Conservation (phyloP, 1,140 invertebrate genomes). For the Magallana angulata region DNA sequence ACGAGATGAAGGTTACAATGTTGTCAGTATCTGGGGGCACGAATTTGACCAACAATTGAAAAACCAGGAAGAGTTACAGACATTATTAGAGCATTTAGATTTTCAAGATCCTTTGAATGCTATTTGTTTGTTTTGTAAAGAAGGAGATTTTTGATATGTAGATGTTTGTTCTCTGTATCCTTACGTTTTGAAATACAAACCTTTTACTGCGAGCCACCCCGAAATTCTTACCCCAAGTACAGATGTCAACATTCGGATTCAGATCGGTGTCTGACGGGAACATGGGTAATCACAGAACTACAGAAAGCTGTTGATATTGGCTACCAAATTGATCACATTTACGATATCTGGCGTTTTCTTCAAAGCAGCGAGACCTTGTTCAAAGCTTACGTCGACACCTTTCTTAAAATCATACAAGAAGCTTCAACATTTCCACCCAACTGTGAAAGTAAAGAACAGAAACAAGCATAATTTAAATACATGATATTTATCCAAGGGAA, state of each 20-base stretch:
- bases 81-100: slow-evolving; percentile 4
- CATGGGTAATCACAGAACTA: slow-evolving; percentile 32
- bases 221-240: not conserved
- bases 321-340: not conserved
- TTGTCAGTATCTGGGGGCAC: not conserved
- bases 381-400: not conserved
- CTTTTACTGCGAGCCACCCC: slow-evolving; percentile 10
- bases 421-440: slow-evolving; percentile 52
- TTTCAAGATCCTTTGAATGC: slow-evolving; percentile 42
- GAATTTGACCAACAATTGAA: not conserved
- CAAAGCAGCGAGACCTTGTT: slow-evolving; percentile 46
- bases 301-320: slow-evolving; percentile 40
- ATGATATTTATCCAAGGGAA: slow-evolving; percentile 55
- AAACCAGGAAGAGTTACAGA: not conserved
- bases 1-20: not conserved
- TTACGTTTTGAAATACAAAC: slow-evolving; percentile 9
- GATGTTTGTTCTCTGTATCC: no score
- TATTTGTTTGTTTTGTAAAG: not conserved
- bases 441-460: slow-evolving; percentile 48
- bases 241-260: not conserved
- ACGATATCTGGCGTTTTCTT: slow-evolving; percentile 30
- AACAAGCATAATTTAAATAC: slow-evolving; percentile 69
- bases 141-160: slow-evolving; percentile 22
- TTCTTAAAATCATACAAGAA: slow-evolving; percentile 60
- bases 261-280: slow-evolving; percentile 23